phyloP scores from a whole-genome alignment of 1,140 invertebrate genomes.

The Leptinotarsa texana region DNA sequence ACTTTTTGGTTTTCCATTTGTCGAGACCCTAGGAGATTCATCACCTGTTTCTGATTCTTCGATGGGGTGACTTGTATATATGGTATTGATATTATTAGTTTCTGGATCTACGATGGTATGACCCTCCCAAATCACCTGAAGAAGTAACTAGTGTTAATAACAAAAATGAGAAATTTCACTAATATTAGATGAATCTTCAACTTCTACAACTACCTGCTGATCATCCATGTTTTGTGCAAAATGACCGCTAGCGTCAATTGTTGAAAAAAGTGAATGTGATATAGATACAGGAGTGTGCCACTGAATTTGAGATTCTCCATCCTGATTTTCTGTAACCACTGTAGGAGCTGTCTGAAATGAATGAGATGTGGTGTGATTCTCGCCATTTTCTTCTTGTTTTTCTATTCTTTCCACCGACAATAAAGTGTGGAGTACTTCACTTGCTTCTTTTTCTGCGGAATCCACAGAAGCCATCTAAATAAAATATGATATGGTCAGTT shows the following conservation, averaged over 20 bases:
- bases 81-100: slow-evolving; percentile 45
- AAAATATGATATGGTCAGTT: not conserved
- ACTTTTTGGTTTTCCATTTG: slow-evolving; percentile 42
- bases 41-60: slow-evolving; percentile 40
- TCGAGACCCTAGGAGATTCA: slow-evolving; percentile 34
- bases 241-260: slow-evolving; percentile 49
- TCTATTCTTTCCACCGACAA: slow-evolving; percentile 65
- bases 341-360: slow-evolving; percentile 46
- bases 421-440: slow-evolving; percentile 67
- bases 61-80: slow-evolving; percentile 43
- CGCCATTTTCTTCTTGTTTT: slow-evolving; percentile 57
- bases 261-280: slow-evolving; percentile 51
- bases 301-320: slow-evolving; percentile 60
- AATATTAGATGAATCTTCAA: not conserved
- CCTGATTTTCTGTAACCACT: slow-evolving; percentile 56
- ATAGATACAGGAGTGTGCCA: slow-evolving; percentile 63
- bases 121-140: slow-evolving; percentile 65
- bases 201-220: slow-evolving; percentile 48
- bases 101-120: slow-evolving; percentile 63
- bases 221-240: slow-evolving; percentile 51
- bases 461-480: slow-evolving; percentile 50
- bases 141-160: slow-evolving; percentile 19
- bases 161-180: not conserved
- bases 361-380: slow-evolving; percentile 45
- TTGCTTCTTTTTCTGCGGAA: slow-evolving; percentile 66